phyloP scores from a whole-genome alignment of 2,888 invertebrate genomes.

The Dasypogon diadema region DNA sequence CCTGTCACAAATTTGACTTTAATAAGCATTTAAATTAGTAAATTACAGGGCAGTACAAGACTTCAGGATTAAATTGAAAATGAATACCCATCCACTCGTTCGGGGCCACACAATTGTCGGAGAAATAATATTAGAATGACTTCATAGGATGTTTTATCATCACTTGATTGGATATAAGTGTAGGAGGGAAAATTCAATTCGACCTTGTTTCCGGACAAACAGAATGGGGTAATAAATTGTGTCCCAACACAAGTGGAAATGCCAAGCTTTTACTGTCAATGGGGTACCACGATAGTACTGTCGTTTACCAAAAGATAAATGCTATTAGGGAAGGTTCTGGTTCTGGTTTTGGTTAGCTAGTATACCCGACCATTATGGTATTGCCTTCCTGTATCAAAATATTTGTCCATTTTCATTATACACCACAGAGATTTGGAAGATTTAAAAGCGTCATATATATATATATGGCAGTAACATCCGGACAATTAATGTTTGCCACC shows the following conservation, averaged over 20 bases:
- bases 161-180: not conserved
- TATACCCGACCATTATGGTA: not conserved
- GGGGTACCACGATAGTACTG: not conserved
- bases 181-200: constrained; percentile 43
- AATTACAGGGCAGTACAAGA: not conserved
- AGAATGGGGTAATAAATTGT: constrained; percentile 16
- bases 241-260: constrained; percentile 7
- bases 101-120: not conserved
- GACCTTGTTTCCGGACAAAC: constrained; percentile 44
- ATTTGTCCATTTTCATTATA: not conserved
- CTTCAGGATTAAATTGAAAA: not conserved
- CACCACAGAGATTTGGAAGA: constrained; percentile 6
- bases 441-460: constrained; percentile 7
- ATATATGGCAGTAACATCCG: not conserved
- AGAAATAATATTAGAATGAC: not conserved
- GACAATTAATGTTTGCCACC: constrained; percentile 3
- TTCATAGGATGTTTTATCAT: not conserved
- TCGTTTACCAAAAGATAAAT: constrained; percentile 3
- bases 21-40: not conserved
- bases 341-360: not conserved
- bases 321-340: constrained; percentile 12
- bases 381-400: not conserved
- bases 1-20: not conserved
- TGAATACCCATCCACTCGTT: not conserved
- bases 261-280: constrained; percentile 11